Evolutionary conservation across 2,888 invertebrate genomes (phyloP).

Genomic region (Tetranychus piercei): DNA sequence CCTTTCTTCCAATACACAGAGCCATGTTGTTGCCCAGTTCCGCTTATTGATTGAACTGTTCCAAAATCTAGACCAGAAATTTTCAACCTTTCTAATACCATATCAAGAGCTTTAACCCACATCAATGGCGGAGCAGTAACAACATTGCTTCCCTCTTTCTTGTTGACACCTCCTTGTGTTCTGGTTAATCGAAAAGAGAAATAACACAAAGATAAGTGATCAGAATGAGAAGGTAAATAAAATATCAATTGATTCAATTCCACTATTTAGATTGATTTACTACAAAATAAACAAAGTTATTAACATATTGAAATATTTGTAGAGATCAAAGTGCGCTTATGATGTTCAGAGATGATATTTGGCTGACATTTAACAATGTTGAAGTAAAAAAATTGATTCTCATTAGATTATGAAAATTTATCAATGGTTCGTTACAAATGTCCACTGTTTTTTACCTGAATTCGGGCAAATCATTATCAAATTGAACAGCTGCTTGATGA

Average conservation of each 20-base stretch:
- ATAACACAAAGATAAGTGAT: background rate
- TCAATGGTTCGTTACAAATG: background rate
- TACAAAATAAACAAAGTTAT: background rate
- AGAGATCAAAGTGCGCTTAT: no score
- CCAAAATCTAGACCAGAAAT: slow-evolving; percentile 63
- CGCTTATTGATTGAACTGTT: slow-evolving; percentile 63
- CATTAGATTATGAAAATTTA: background rate
- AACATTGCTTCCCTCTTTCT: slow-evolving; percentile 37
- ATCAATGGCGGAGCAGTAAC: slow-evolving; percentile 67
- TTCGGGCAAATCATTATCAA: slow-evolving; percentile 81
- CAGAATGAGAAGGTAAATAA: background rate
- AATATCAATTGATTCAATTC: background rate
- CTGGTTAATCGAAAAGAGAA: slow-evolving; percentile 31
- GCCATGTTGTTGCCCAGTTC: slow-evolving; percentile 90
- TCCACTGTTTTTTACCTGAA: slow-evolving; percentile 45
- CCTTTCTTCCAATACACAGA: slow-evolving; percentile 83
- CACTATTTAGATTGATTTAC: background rate
- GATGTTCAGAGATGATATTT: no score
- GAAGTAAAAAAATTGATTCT: no score
- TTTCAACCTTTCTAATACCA: slow-evolving; percentile 63
- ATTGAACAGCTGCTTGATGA: slow-evolving; percentile 63
- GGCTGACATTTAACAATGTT: no score
- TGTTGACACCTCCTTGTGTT: slow-evolving; percentile 45
- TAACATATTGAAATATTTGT: no score
- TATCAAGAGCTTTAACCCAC: slow-evolving; percentile 89